Conservation (phyloP, 2,888 invertebrate species). For the Empis livida region DNA sequence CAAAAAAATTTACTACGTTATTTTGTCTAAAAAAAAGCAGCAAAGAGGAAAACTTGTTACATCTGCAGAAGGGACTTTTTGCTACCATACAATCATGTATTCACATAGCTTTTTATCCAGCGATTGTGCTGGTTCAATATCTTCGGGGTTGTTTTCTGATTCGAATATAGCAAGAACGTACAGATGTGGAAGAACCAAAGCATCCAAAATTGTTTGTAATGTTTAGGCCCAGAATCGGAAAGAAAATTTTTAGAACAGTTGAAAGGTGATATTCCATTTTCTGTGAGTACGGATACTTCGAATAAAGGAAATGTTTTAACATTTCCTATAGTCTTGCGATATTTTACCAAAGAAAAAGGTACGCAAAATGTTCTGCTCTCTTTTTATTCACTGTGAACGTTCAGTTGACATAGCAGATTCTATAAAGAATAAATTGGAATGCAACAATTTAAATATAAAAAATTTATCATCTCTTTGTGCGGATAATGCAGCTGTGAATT, state of each 20-base stretch:
- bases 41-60: neutral
- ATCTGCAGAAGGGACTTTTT: neutral
- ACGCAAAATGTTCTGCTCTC: neutral
- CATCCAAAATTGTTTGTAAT: neutral
- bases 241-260: neutral
- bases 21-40: neutral
- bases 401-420: neutral
- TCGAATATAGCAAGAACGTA: neutral
- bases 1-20: neutral
- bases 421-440: neutral
- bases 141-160: neutral
- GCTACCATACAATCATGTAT: neutral
- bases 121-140: neutral
- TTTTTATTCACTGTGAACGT: neutral
- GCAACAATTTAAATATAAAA: neutral
- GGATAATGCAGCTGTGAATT: conserved; percentile 4
- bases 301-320: conserved; percentile 1
- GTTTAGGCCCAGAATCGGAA: neutral
- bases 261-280: neutral
- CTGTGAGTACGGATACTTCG: neutral
- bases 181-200: neutral
- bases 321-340: neutral
- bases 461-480: neutral
- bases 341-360: conserved; percentile 3
- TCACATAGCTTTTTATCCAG: neutral